Percentiles rank a stretch among this genome's conserved stretches.
Evolutionary conservation across 2,888 invertebrate genomes (phyloP).

Genomic region (Drosophila silvestris): DNA sequence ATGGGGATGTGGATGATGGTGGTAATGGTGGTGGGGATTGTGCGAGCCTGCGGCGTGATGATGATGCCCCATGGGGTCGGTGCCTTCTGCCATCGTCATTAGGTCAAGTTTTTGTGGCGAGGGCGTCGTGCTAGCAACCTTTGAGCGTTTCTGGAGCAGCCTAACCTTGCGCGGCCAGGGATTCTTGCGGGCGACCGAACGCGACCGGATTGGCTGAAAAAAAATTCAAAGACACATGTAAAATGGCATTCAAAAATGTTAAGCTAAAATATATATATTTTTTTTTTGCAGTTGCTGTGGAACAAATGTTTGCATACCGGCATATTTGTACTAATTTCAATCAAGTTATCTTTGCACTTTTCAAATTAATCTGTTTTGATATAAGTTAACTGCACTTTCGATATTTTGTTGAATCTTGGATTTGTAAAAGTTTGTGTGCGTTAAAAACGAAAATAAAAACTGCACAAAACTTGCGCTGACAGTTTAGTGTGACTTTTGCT

Average conservation of each 20-base stretch:
- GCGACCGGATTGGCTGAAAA: constrained; percentile 58
- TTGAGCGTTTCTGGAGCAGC: constrained; percentile 20
- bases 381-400: neutral
- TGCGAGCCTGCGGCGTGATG: constrained; percentile 82
- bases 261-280: neutral
- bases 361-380: neutral
- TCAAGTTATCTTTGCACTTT: neutral
- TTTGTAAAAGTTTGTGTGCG: neutral
- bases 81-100: constrained; percentile 92
- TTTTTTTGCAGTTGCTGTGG: neutral
- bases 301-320: constrained; percentile 19
- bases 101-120: constrained; percentile 84
- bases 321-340: constrained; percentile 21
- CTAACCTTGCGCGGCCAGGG: constrained; percentile 56
- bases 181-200: constrained; percentile 59
- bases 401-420: neutral
- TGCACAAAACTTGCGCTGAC: constrained; percentile 13
- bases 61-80: constrained; percentile 87
- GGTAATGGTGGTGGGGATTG: constrained; percentile 82
- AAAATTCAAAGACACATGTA: neutral
- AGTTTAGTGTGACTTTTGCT: constrained; percentile 3
- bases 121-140: constrained; percentile 49
- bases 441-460: constrained; percentile 1
- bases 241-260: neutral
- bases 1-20: constrained; percentile 75